These are phyloP conservation scores for Lagocephalus sceleratus DNA, from an alignment of 2,797 vertebrate species.

Conservation along the genomic window DNA sequence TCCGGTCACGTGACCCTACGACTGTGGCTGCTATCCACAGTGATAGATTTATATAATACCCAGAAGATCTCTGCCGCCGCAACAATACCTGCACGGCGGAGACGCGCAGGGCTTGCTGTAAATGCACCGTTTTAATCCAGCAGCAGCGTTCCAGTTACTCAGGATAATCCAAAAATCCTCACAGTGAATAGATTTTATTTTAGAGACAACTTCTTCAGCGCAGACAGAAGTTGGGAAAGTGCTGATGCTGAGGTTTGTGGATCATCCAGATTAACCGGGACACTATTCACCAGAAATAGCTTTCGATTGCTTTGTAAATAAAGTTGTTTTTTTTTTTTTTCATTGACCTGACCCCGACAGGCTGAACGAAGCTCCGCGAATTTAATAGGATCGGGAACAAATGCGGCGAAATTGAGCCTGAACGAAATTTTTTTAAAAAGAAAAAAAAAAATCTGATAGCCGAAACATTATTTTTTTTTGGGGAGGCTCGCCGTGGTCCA, in stretches of 20 bases:
- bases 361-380: no score
- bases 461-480: not conserved
- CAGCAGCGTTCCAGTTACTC: constrained; percentile 20
- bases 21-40: not conserved
- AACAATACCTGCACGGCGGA: not conserved
- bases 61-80: not conserved
- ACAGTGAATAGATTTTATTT: constrained; percentile 13
- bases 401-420: no score
- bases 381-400: no score
- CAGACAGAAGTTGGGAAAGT: constrained; percentile 12
- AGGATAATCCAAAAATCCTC: constrained; percentile 15
- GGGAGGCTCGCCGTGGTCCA: not conserved
- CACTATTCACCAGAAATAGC: not conserved
- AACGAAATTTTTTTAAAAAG: no score
- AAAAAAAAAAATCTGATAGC: not conserved
- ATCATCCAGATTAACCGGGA: constrained; percentile 23
- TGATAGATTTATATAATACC: not conserved
- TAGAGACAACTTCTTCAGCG: not conserved
- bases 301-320: not conserved
- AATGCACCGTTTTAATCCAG: constrained; percentile 5
- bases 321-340: no score
- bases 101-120: constrained; percentile 5
- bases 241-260: constrained; percentile 11
- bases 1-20: not conserved
- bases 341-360: no score